A percentile compares a stretch with the other conserved stretches of the same genome.
Conservation (phyloP, 2,888 invertebrate species). For the Nowickia ferox region DNA sequence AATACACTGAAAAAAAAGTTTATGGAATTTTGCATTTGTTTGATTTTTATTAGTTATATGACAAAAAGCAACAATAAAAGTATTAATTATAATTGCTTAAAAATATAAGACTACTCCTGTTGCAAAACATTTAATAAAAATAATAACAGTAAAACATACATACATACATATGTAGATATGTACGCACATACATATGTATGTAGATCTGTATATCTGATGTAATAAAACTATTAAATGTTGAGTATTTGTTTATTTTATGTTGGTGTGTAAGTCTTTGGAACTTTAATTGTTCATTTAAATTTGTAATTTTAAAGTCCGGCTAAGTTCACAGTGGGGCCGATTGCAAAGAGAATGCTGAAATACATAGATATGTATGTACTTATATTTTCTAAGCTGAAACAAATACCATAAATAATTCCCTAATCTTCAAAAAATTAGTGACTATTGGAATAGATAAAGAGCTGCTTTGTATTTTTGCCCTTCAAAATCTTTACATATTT, state of each 20-base stretch:
- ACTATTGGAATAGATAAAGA: too few species aligned
- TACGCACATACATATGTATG: not conserved
- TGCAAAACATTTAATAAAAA: constrained; percentile 26
- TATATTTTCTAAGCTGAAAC: too few species aligned
- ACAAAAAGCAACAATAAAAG: constrained; percentile 7
- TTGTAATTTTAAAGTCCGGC: too few species aligned
- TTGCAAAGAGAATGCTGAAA: too few species aligned
- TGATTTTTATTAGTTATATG: constrained; percentile 36
- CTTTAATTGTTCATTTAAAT: too few species aligned
- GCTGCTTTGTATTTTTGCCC: too few species aligned
- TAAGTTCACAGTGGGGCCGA: too few species aligned
- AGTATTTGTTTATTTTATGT: not conserved
- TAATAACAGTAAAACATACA: not conserved
- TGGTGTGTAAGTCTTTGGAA: too few species aligned
- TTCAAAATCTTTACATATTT: too few species aligned
- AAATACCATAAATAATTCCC: too few species aligned
- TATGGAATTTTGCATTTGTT: constrained; percentile 8
- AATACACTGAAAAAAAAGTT: not conserved
- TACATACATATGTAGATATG: not conserved
- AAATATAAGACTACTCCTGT: constrained; percentile 30
- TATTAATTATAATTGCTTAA: constrained; percentile 47
- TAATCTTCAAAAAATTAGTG: too few species aligned
- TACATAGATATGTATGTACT: too few species aligned
- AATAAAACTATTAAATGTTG: not conserved
- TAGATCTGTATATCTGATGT: not conserved